These are phyloP conservation scores for Eulemur rufifrons DNA, from an alignment of 2,113 vertebrate species.

Conservation along the genomic window DNA sequence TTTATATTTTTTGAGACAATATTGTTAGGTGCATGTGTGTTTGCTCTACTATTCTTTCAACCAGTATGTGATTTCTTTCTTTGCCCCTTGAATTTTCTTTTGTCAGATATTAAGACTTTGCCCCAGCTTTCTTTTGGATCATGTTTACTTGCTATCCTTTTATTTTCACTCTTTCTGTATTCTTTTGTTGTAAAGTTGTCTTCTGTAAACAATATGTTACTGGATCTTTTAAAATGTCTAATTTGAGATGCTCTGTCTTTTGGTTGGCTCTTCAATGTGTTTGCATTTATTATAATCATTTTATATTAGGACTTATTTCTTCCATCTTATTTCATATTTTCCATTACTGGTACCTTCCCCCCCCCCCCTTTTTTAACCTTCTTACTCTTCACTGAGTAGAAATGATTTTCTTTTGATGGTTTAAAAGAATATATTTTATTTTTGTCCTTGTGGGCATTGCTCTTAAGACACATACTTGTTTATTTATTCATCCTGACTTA, in stretches of 20 bases:
- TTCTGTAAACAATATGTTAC: neutral
- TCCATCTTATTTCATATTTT: neutral
- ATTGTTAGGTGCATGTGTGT: neutral
- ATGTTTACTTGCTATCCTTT: neutral
- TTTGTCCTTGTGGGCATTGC: neutral
- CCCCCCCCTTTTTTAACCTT: neutral
- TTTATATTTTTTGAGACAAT: neutral
- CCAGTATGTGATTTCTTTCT: neutral
- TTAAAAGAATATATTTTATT: conserved; percentile 13
- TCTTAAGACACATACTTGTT: neutral
- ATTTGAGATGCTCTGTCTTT: neutral
- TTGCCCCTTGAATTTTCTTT: neutral
- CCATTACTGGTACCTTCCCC: neutral
- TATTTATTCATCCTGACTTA: neutral
- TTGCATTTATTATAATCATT: conserved; percentile 15
- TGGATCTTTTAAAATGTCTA: neutral
- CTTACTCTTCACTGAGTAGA: neutral
- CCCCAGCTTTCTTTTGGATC: neutral
- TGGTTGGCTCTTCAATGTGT: neutral
- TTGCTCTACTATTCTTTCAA: neutral
- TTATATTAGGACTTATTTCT: neutral
- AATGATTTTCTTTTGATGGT: neutral
- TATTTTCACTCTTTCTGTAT: neutral
- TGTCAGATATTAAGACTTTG: neutral
- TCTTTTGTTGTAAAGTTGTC: neutral